A percentile compares a stretch with the other conserved stretches of the same genome.
Conservation (phyloP, 2,888 invertebrate species). For the Villa cingulata region DNA sequence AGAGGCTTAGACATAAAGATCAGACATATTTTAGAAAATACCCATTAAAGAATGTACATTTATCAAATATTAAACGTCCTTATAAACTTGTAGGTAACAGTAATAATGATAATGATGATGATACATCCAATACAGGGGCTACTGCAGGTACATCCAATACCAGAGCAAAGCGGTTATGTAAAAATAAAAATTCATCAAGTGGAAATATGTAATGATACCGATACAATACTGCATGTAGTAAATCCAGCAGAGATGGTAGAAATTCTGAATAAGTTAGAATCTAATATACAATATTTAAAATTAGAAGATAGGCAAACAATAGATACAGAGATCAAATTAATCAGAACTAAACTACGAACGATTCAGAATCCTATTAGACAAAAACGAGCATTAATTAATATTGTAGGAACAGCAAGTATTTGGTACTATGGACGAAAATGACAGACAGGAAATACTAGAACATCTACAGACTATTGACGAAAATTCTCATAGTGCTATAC, state of each 20-base stretch:
- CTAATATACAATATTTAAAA: conserved; percentile 1
- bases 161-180: not conserved
- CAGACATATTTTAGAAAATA: not conserved
- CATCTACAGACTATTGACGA: not conserved
- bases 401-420: not conserved
- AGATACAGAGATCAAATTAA: not conserved
- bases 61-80: not conserved
- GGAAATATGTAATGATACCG: not conserved
- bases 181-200: not conserved
- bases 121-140: conserved; percentile 1
- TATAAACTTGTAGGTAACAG: not conserved
- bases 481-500: no score
- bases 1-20: not conserved
- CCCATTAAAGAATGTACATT: not conserved
- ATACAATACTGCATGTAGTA: conserved; percentile 2
- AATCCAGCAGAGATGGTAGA: not conserved
- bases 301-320: not conserved
- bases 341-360: conserved; percentile 2
- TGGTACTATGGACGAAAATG: no score
- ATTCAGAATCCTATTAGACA: conserved; percentile 4
- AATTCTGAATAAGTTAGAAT: conserved; percentile 1
- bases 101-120: not conserved
- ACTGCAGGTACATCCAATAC: conserved; percentile 1
- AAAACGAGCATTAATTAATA: conserved; percentile 4
- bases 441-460: not conserved